phyloP scores from a whole-genome alignment of 2,113 vertebrate species.

The Paramisgurnus dabryanus region DNA sequence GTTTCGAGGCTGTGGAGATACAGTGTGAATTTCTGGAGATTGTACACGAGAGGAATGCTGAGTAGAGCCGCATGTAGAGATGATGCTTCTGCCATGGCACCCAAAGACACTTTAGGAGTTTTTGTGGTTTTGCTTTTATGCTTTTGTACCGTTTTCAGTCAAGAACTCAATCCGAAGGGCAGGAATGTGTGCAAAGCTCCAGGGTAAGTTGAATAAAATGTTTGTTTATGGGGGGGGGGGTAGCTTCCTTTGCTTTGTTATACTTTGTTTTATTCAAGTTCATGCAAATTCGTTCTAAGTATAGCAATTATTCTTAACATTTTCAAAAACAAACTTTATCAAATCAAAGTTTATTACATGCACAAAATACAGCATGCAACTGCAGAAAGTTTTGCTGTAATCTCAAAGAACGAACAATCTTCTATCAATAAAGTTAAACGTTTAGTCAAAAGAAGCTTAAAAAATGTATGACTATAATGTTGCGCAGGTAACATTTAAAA shows the following conservation, averaged over 20 bases:
- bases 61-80: conserved; percentile 71
- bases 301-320: no score
- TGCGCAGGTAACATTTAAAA: no score
- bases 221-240: no score
- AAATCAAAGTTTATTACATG: background rate
- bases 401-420: no score
- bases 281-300: background rate
- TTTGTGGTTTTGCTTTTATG: conserved; percentile 67
- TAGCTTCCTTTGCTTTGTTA: background rate
- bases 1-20: conserved; percentile 26
- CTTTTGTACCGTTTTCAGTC: conserved; percentile 66
- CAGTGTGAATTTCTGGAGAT: conserved; percentile 24
- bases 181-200: conserved; percentile 76
- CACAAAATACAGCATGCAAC: background rate
- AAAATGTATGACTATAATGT: no score
- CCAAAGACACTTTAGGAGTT: conserved; percentile 70
- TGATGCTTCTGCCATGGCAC: conserved; percentile 77
- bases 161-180: conserved; percentile 77
- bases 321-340: background rate
- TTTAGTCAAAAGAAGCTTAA: no score
- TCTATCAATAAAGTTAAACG: no score
- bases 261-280: background rate
- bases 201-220: conserved; percentile 68
- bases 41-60: conserved; percentile 63
- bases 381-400: no score